These are phyloP conservation scores for Leptodactylus fuscus DNA, from an alignment of 2,113 vertebrate genomes.

Conservation along the genomic window DNA sequence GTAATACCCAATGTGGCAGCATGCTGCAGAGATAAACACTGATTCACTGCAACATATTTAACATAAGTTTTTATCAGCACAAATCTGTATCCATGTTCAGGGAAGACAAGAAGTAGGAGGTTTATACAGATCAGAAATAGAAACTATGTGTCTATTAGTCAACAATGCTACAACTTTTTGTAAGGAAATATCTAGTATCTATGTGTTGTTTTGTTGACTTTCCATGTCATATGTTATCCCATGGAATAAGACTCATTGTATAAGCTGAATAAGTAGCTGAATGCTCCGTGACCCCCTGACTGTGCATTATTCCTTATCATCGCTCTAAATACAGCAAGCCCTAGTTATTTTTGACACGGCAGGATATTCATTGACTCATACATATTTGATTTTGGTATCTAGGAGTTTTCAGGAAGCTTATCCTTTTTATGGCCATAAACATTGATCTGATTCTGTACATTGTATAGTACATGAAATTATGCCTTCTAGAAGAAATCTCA, in stretches of 20 bases:
- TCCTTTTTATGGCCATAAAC: background rate
- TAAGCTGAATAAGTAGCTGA: background rate
- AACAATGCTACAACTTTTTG: background rate
- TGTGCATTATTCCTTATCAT: background rate
- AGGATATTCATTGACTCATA: constrained; percentile 18
- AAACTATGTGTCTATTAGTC: background rate
- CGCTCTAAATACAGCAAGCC: background rate
- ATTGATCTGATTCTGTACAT: background rate
- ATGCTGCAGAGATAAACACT: too few relatives aligned
- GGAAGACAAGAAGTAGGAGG: background rate
- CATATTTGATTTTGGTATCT: background rate
- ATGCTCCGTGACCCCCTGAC: background rate
- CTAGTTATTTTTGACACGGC: background rate
- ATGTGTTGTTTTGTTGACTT: background rate
- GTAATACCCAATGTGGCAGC: too few relatives aligned
- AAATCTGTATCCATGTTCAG: background rate
- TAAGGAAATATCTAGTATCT: background rate
- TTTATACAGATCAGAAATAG: background rate
- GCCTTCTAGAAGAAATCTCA: background rate
- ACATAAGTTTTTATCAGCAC: background rate
- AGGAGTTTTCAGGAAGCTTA: background rate
- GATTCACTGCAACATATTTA: background rate
- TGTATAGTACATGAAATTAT: background rate
- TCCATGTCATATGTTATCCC: background rate
- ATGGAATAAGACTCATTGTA: constrained; percentile 1